Conservation (phyloP, 2,888 invertebrate genomes). For the Caenorhabditis sp. region DNA sequence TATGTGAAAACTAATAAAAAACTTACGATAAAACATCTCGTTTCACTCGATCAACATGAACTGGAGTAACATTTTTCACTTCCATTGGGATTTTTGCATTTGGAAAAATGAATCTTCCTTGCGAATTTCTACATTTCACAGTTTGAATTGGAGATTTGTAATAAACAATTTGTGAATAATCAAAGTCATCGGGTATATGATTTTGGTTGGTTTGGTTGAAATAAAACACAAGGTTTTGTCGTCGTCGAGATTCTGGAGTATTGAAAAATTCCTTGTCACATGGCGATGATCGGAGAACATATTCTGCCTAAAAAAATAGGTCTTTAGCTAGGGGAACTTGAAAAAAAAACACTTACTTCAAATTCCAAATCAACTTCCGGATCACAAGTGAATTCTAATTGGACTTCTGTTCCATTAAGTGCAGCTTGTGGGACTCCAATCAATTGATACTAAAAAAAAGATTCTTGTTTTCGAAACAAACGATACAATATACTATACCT, state of each 20-base stretch:
- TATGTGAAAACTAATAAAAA: constrained; percentile 1
- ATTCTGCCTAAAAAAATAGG: constrained; percentile 50
- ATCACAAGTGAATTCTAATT: constrained; percentile 60
- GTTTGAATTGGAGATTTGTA: constrained; percentile 60
- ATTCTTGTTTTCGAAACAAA: constrained; percentile 1
- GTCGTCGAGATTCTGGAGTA: constrained; percentile 35
- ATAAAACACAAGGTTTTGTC: constrained; percentile 52
- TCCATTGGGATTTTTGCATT: constrained; percentile 28
- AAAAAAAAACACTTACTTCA: constrained; percentile 40
- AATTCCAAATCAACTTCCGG: constrained; percentile 59
- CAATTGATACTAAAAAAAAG: constrained; percentile 58
- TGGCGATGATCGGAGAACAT: constrained; percentile 66
- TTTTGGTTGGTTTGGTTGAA: constrained; percentile 53
- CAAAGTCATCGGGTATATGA: constrained; percentile 58
- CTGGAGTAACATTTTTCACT: constrained; percentile 31
- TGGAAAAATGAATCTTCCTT: constrained; percentile 44
- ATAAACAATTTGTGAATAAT: constrained; percentile 55
- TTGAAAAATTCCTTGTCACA: constrained; percentile 70
- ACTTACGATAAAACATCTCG: constrained; percentile 14
- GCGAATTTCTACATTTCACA: constrained; percentile 54
- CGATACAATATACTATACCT: constrained; percentile 19
- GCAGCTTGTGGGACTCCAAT: constrained; percentile 68
- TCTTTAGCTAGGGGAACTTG: background rate
- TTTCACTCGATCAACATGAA: constrained; percentile 37
- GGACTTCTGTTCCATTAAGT: constrained; percentile 65